Percentiles rank a stretch among this genome's conserved stretches.
Conservation (phyloP, 2,113 vertebrate species). For the Candoia aspera region DNA sequence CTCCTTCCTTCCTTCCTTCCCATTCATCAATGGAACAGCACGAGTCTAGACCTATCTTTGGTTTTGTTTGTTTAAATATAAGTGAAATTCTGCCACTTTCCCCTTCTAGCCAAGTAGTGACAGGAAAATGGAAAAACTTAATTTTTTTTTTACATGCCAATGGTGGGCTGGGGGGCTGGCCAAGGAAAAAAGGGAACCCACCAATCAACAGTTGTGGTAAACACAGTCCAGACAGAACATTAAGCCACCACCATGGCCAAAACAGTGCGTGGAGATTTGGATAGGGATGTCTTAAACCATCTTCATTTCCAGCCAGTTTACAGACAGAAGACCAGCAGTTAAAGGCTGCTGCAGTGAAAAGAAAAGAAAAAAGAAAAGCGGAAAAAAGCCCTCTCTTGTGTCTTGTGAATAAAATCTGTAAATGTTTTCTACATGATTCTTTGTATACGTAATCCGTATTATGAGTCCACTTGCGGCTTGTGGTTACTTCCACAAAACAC, state of each 20-base stretch:
- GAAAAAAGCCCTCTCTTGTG: no score
- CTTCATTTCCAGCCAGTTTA: background rate
- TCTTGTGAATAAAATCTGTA: background rate
- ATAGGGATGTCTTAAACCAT: background rate
- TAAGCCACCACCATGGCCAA: background rate
- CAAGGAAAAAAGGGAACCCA: background rate
- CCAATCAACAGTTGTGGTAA: background rate
- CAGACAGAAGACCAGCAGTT: background rate
- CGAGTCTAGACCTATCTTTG: background rate
- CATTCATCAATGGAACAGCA: background rate
- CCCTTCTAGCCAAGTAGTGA: background rate
- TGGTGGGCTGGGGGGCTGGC: background rate
- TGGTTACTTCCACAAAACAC: background rate
- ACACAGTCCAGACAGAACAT: background rate
- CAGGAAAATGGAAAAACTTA: background rate
- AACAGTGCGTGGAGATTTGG: background rate
- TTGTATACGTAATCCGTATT: background rate
- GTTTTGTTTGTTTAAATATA: background rate
- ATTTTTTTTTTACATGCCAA: background rate
- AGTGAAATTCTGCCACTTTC: background rate
- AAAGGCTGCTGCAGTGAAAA: background rate
- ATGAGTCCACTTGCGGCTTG: background rate
- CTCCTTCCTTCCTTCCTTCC: background rate
- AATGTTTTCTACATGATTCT: constrained; percentile 1
- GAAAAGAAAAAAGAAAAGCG: background rate